phyloP scores from a whole-genome alignment of 2,797 vertebrate species.

The Carcharodon carcharias region DNA sequence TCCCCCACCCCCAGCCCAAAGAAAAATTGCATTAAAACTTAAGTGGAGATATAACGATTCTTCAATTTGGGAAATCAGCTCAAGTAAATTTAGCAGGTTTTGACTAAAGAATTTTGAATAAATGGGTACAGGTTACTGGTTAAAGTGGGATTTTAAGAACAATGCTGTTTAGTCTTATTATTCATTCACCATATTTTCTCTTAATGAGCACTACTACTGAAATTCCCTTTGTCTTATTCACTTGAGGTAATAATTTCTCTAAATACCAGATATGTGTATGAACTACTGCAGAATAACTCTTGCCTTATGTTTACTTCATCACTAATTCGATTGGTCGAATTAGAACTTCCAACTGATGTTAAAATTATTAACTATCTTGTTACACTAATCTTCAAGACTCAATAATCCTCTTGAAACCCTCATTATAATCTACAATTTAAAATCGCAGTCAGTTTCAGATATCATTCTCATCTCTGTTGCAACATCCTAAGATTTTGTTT shows the following conservation, averaged over 20 bases:
- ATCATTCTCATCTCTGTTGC: background rate
- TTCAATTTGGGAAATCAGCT: background rate
- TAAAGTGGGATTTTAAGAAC: background rate
- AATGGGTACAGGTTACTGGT: background rate
- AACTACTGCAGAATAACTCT: background rate
- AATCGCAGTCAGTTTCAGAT: constrained; percentile 6
- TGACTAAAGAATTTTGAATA: background rate
- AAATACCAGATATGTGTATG: background rate
- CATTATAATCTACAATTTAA: constrained; percentile 27
- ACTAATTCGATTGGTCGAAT: background rate
- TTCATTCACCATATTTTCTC: background rate
- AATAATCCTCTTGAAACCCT: background rate
- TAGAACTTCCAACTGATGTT: background rate
- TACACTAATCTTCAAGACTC: background rate
- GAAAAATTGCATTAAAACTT: background rate
- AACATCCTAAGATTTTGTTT: background rate
- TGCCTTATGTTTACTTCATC: constrained; percentile 23
- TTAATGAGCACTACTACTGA: background rate
- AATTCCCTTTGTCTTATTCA: background rate
- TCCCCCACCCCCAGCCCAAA: background rate
- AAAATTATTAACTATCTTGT: background rate
- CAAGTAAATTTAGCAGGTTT: background rate
- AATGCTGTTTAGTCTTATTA: background rate
- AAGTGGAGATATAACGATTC: no score
- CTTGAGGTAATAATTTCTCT: background rate